Base-by-base conservation (phyloP, 2,113 vertebrate species). In the Hystrix cristata region DNA sequence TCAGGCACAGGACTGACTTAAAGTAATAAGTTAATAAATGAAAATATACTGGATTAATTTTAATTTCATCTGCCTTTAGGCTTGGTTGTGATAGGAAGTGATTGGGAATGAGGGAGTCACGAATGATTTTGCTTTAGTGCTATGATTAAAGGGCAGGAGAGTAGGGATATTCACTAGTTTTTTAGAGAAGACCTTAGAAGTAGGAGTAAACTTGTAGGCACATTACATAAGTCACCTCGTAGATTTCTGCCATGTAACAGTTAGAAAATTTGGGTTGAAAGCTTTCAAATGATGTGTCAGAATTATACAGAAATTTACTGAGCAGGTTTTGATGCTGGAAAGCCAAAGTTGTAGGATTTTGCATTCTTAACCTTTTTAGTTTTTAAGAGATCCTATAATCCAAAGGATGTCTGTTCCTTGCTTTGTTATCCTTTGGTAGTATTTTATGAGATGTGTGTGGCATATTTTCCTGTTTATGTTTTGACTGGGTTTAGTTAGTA, bases 371-470 rank as follows among this genome's bases (percentile, higher is more conserved):
- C 34, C 25, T 27, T 64, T 67, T 27, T 53, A 48, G 43, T 69
- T 96, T 96, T 93, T 85, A n/a, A 48, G 25, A 62, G 13, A 21
- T 74, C 60, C 51, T 79, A 90, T 92, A 79, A 76, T 15, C 10
- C 34, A 78, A 29, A 92, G 48, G 0, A 53, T 84, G 9, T 80
- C 12, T 38, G 8, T 78, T 57, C 13, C 34, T 89, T 88, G n/a
- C 2, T 43, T 83, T 65, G 18, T 65, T 67, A 62, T 1, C 19
- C 3, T 59, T 13, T 85, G 7, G 3, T 27, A 87, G 38, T 90
- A 34, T 21, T 31, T 64, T 74, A 51, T n/a, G 19, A 12, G 2
- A 57, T 5, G 76, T 4, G 46, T 57, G 4, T 15, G 43, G 3
- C 18, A 27, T 67, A 29, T 27, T 90, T 57, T 78, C 29, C 65